Evolutionary conservation across 2,797 vertebrate species (phyloP), one percentile per base, ranked within the genome.

Genomic region (Danio aesculapii): DNA sequence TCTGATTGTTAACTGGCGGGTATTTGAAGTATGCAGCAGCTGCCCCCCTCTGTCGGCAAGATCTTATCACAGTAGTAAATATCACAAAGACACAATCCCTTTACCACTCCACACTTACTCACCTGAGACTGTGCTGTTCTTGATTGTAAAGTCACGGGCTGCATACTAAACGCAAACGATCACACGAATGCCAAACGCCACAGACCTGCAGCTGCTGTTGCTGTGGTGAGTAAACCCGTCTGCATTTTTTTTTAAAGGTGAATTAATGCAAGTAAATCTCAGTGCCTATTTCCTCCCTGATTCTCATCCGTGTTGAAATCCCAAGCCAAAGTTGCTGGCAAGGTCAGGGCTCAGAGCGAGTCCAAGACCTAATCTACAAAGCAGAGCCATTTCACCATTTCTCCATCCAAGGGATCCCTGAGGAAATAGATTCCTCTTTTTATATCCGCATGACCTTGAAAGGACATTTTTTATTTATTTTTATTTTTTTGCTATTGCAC

Each of bases 71-170:
- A 44, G 63, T 83, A 75, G 83, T 72, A 72, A 84, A 82, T 77
- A 83, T 85, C 83, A 86, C 81, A 81, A 79, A 83, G 77, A 73
- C 75, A n/a, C 75, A 83, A 75, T 84, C 81, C 81, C 55, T 82
- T 79, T 77, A 71, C 76, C 63, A 67, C 75, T 86, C 66, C 63
- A 57, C 81, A 81, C n/a, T 62, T 68, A 78, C 66, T 80, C 85
- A 85, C 83, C 83, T 84, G 81, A 84, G 72, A 69, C 67, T 64
- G 17, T 61, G 62, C 75, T 78, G 11, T 76, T 55, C 78, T 79
- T 75, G 75, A 77, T 85, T 69, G 79, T 78, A 61, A 79, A 85
- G 78, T 76, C 77, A 82, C 79, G 81, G 43, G n/a, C 68, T 80
- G 82, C 74, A 84, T 84, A 83, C 77, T 72, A 72, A 79, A 63